Evolutionary conservation across 30 jellyfish, hydroid and myxozoan species (phyloP).

Genomic region (Cassiopea xamachana): DNA sequence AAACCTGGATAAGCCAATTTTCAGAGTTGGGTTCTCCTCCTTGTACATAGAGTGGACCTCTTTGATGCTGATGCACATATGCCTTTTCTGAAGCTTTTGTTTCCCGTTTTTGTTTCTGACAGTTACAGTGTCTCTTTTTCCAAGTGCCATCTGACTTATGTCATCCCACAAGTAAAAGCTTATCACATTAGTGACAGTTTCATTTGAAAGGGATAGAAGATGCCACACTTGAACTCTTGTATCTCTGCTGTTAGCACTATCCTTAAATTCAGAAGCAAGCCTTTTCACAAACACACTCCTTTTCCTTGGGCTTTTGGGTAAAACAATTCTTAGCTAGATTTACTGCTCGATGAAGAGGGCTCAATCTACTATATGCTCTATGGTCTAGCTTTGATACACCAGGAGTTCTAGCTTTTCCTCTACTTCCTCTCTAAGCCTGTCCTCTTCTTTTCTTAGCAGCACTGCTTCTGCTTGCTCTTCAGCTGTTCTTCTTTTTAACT

Average conservation of each 20-base stretch:
- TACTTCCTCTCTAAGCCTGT: conserved; percentile 29
- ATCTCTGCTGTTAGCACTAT: conserved; percentile 1
- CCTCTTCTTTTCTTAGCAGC: conserved; percentile 33
- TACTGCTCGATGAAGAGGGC: conserved; percentile 38
- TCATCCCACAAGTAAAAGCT: conserved; percentile 54
- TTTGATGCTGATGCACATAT: conserved; percentile 38
- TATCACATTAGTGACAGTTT: conserved; percentile 12
- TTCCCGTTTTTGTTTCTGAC: conserved; percentile 43
- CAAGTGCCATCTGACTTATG: conserved; percentile 62
- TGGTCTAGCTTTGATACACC: neutral
- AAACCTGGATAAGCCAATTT: conserved; percentile 43
- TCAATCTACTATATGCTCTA: neutral
- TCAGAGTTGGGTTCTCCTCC: conserved; percentile 47
- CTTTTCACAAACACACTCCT: conserved; percentile 14
- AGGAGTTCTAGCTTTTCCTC: conserved; percentile 17
- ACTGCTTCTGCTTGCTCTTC: conserved; percentile 35
- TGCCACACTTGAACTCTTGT: neutral
- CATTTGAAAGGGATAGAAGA: conserved; percentile 2
- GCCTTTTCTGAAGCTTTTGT: conserved; percentile 43
- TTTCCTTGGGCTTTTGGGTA: conserved; percentile 38
- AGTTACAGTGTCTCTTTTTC: conserved; percentile 62
- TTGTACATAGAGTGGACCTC: conserved; percentile 41
- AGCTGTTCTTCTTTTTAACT: neutral
- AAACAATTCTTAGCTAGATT: conserved; percentile 8
- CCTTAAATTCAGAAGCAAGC: conserved; percentile 25